Conservation (phyloP, 2,797 vertebrate species). For the Phalloptychus januarius region DNA sequence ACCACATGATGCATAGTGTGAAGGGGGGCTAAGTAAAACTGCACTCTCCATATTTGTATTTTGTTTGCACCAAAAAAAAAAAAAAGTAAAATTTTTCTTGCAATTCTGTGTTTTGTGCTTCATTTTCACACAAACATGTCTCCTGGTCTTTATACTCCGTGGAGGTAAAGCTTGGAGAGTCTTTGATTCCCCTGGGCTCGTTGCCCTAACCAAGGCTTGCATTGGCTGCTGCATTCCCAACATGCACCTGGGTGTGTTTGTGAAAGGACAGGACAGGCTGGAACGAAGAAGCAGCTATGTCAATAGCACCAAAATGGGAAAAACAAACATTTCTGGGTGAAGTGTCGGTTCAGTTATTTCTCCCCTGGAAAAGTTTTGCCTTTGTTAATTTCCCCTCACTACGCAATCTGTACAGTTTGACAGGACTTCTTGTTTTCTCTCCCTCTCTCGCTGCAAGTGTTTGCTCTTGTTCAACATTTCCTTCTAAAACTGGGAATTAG, state of each 20-base stretch:
- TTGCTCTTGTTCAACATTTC: constrained; percentile 23
- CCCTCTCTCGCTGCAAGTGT: constrained; percentile 7
- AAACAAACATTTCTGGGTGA: constrained; percentile 77
- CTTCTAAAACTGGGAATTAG: constrained; percentile 5
- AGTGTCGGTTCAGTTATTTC: constrained; percentile 71
- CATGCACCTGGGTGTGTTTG: constrained; percentile 78
- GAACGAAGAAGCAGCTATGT: constrained; percentile 80
- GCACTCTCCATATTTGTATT: background rate
- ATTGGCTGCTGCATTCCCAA: constrained; percentile 64
- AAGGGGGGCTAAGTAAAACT: background rate
- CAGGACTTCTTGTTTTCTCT: constrained; percentile 13
- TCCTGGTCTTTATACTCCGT: constrained; percentile 40
- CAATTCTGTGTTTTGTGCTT: background rate
- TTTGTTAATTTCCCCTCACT: constrained; percentile 22
- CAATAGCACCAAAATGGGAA: constrained; percentile 77
- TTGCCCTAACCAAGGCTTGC: constrained; percentile 73
- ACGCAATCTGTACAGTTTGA: constrained; percentile 22
- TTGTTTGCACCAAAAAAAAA: no score
- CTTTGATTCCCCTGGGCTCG: constrained; percentile 68
- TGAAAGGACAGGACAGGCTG: constrained; percentile 77
- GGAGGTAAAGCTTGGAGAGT: constrained; percentile 65
- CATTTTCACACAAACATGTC: constrained; percentile 34
- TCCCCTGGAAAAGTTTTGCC: constrained; percentile 56
- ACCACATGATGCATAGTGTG: no score
- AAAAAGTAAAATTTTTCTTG: background rate